These are phyloP conservation scores for Hetaerina titia DNA, from an alignment of 2,888 invertebrate species.

Conservation along the genomic window DNA sequence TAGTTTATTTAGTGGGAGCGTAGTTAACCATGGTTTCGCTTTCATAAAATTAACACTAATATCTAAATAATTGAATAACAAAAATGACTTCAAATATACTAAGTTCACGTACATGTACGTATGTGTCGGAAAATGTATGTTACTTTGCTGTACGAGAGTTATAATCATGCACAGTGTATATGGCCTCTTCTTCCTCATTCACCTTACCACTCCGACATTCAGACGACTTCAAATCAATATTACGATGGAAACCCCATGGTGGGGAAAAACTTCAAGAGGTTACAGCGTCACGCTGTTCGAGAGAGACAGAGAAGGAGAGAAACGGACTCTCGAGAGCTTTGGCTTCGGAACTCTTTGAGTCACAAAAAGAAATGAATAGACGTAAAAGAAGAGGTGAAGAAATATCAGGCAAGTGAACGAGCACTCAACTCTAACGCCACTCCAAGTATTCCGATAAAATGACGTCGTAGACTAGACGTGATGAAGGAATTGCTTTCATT, in stretches of 20 bases:
- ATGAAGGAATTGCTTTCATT: slow-evolving; percentile 66
- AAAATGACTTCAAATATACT: too few relatives aligned
- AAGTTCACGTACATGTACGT: too few relatives aligned
- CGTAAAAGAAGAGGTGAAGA: slow-evolving; percentile 10
- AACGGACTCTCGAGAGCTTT: not conserved
- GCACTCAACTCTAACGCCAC: slow-evolving; percentile 35
- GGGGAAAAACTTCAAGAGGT: not conserved
- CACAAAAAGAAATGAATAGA: not conserved
- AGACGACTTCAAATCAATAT: not conserved
- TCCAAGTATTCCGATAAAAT: slow-evolving; percentile 23
- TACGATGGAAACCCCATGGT: not conserved
- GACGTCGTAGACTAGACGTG: slow-evolving; percentile 19
- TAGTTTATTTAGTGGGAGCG: too few relatives aligned
- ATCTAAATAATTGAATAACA: too few relatives aligned
- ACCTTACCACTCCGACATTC: not conserved
- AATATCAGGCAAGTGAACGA: slow-evolving; percentile 16
- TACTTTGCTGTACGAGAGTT: too few relatives aligned
- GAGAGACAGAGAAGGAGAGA: not conserved
- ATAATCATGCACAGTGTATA: too few relatives aligned
- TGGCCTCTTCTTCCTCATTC: not conserved
- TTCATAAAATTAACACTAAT: too few relatives aligned
- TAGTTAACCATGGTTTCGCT: too few relatives aligned
- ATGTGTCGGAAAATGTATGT: too few relatives aligned
- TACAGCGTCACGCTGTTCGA: not conserved
- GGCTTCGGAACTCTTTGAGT: not conserved